Conservation (phyloP, 1,140 invertebrate species). For the Orussus abietinus region DNA sequence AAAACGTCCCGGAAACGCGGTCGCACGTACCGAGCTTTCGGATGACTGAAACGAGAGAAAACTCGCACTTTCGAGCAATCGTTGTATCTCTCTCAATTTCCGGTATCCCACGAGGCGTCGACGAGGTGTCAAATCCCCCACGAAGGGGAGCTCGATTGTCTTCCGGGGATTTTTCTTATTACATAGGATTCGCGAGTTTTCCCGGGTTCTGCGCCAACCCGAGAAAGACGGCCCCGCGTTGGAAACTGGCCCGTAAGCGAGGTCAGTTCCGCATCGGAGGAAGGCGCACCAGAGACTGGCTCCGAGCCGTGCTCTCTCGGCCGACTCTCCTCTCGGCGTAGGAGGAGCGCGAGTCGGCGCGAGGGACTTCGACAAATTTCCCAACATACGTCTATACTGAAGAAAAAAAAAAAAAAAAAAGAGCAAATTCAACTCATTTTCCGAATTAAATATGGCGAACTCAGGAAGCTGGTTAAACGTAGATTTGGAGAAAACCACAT, state of each 20-base stretch:
- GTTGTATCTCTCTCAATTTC: background rate
- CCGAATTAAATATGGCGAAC: too few relatives aligned
- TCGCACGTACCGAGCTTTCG: background rate
- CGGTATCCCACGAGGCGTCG: too few relatives aligned
- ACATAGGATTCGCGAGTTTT: background rate
- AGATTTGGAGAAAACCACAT: too few relatives aligned
- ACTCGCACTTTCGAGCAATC: background rate
- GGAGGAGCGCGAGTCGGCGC: too few relatives aligned
- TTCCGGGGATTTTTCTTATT: background rate
- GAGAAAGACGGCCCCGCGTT: too few relatives aligned
- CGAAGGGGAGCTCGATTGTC: background rate
- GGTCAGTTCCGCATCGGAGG: constrained; percentile 35
- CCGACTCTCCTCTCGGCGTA: constrained; percentile 9
- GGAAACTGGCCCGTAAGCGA: constrained; percentile 12
- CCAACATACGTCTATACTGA: too few relatives aligned
- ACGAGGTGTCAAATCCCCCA: too few relatives aligned
- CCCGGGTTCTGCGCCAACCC: background rate
- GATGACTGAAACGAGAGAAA: background rate
- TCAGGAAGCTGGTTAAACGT: too few relatives aligned
- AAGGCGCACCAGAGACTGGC: constrained; percentile 32
- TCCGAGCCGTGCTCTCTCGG: background rate
- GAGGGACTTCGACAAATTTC: too few relatives aligned
- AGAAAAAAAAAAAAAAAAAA: too few relatives aligned
- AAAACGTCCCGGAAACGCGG: background rate
- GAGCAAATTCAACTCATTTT: too few relatives aligned